Percentiles rank a stretch among this genome's conserved stretches.
phyloP scores from a whole-genome alignment of 2,113 vertebrate genomes.

The Sminthopsis crassicaudata region DNA sequence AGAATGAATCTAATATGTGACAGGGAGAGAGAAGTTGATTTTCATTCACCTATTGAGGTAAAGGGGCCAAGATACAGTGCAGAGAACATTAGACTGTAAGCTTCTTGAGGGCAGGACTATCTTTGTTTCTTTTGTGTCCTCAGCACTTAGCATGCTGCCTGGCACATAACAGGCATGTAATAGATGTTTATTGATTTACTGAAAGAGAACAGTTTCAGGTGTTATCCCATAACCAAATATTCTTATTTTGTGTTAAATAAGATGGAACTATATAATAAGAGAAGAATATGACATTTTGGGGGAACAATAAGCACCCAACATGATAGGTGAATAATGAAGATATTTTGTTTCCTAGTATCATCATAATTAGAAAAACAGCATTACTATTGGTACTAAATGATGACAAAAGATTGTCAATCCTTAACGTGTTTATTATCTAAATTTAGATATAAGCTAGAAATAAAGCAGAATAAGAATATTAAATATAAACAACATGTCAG shows the following conservation, averaged over 20 bases:
- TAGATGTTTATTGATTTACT: neutral
- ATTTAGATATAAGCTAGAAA: neutral
- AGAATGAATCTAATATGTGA: no score
- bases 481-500: neutral
- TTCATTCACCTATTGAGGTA: no score
- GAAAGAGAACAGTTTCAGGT: neutral
- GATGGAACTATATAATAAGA: neutral
- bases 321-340: neutral
- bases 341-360: no score
- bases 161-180: neutral
- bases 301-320: neutral
- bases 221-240: neutral
- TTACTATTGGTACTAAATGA: neutral
- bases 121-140: neutral
- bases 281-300: neutral
- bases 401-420: neutral
- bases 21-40: no score
- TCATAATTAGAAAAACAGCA: no score
- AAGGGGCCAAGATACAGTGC: neutral
- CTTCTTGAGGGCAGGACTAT: neutral
- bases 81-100: neutral
- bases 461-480: neutral
- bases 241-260: neutral
- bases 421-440: neutral
- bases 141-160: neutral